Conservation (phyloP, 2,113 vertebrate genomes). For the Ptychochromis oligacanthus region DNA sequence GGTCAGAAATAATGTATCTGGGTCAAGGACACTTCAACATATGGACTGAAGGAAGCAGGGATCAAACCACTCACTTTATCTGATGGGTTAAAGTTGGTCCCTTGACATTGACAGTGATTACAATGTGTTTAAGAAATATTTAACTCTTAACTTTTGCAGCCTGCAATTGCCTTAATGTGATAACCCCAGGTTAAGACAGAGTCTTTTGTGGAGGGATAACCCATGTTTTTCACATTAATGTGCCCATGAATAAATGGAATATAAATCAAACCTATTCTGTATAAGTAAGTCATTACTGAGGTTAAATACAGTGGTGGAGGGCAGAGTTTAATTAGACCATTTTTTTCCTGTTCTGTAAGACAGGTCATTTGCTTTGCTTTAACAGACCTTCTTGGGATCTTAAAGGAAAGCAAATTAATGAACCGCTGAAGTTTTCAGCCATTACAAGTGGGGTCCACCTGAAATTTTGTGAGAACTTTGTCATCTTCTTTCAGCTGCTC, state of each 20-base stretch:
- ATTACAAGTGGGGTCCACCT: not conserved
- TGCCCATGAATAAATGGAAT: conserved; percentile 36
- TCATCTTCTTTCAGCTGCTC: not conserved
- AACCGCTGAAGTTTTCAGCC: conserved; percentile 15
- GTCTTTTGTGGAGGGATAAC: conserved; percentile 1
- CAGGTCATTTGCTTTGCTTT: conserved; percentile 34
- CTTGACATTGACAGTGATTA: not conserved
- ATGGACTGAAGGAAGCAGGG: not conserved
- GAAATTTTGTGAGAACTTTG: not conserved
- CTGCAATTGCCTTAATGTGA: not conserved
- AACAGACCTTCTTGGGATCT: conserved; percentile 32
- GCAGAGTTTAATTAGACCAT: conserved; percentile 58
- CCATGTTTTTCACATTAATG: conserved; percentile 20
- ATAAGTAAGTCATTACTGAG: conserved; percentile 56
- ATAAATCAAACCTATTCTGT: conserved; percentile 54
- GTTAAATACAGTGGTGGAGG: conserved; percentile 48
- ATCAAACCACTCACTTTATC: not conserved
- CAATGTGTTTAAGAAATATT: conserved; percentile 15
- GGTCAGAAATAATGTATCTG: not conserved
- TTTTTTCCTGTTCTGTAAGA: conserved; percentile 48
- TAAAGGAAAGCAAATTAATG: conserved; percentile 40
- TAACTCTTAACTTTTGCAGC: conserved; percentile 11
- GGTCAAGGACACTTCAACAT: not conserved
- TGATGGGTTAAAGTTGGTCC: not conserved
- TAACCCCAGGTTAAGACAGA: conserved; percentile 20